phyloP scores from a whole-genome alignment of 2,797 vertebrate species.

The Galagoides demidoff region DNA sequence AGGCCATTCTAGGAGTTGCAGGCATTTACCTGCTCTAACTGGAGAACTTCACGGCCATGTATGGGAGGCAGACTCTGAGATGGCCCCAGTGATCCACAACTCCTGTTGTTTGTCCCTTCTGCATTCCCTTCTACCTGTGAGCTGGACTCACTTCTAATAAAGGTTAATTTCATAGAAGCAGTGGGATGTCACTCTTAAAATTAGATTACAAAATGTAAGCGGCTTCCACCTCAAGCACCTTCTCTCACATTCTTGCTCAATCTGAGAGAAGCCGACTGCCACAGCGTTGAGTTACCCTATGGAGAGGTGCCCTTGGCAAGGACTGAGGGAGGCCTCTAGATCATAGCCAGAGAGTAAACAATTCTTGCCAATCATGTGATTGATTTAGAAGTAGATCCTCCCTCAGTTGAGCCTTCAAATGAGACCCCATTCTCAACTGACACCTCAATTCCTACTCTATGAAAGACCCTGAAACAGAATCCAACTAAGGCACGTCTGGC shows the following conservation, averaged over 20 bases:
- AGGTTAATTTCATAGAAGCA: neutral
- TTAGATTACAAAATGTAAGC: neutral
- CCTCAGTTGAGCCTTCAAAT: neutral
- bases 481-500: neutral
- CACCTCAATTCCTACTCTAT: neutral
- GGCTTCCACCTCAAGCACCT: neutral
- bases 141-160: neutral
- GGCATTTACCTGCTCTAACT: neutral
- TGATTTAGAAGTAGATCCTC: neutral
- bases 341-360: neutral
- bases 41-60: neutral
- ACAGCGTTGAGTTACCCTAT: neutral
- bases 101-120: neutral
- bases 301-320: neutral
- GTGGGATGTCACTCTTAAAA: neutral
- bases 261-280: neutral
- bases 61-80: neutral
- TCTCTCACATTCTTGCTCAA: neutral
- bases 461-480: neutral
- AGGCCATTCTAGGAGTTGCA: conserved; percentile 1
- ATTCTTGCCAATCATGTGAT: neutral
- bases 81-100: neutral
- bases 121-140: neutral
- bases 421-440: neutral
- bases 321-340: neutral